Conservation (phyloP, 1,140 invertebrate genomes). For the Drosophila tristis region DNA sequence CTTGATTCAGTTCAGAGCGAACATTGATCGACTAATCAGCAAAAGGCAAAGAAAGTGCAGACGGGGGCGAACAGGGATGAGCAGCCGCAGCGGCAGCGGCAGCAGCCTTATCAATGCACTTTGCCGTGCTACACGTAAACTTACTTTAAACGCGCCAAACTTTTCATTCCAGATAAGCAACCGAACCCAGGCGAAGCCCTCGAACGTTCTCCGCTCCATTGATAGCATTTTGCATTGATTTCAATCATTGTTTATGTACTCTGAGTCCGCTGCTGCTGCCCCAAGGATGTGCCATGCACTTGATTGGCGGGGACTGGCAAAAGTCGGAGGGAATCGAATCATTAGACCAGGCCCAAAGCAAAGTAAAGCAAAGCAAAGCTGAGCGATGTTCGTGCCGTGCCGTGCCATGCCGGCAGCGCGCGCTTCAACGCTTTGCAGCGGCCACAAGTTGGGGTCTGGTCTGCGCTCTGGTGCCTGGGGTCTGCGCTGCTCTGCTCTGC, state of each 20-base stretch:
- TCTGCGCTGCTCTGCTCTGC: background rate
- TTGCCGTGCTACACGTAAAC: conserved; percentile 78
- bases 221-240: conserved; percentile 60
- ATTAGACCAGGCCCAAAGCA: conserved; percentile 54
- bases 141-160: conserved; percentile 78
- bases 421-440: conserved; percentile 67
- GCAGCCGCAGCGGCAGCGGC: background rate
- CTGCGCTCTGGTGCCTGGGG: conserved; percentile 3
- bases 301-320: conserved; percentile 23
- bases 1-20: conserved; percentile 51
- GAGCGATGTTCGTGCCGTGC: conserved; percentile 52
- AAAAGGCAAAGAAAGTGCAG: conserved; percentile 49
- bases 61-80: background rate
- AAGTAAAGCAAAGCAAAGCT: conserved; percentile 23
- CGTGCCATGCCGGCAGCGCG: conserved; percentile 37
- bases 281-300: conserved; percentile 41
- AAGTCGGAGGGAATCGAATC: conserved; percentile 49
- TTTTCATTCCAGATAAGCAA: conserved; percentile 59
- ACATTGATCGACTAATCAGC: conserved; percentile 74
- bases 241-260: conserved; percentile 77
- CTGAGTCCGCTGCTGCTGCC: conserved; percentile 16
- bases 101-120: conserved; percentile 73
- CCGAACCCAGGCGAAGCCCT: conserved; percentile 22
- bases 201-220: background rate
- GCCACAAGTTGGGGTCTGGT: conserved; percentile 1